phyloP scores from a whole-genome alignment of 2,113 vertebrate genomes.

The Oncorhynchus kisutch region DNA sequence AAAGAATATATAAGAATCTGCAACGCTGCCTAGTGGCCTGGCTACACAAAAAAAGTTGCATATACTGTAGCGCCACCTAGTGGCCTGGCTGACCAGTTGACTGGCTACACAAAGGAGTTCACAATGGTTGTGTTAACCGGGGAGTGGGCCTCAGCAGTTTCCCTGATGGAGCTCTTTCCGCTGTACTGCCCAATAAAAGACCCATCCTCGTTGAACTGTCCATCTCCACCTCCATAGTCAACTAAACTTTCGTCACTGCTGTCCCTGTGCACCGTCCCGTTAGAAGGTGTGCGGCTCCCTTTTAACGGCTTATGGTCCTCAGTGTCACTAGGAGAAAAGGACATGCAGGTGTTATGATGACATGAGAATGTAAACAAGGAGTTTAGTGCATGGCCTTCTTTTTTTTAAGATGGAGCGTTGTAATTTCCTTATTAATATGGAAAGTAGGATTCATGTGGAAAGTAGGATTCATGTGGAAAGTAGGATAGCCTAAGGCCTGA shows the following conservation, averaged over 20 bases:
- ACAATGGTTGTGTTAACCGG: slow-evolving; percentile 88
- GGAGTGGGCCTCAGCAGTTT: slow-evolving; percentile 89
- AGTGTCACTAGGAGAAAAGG: slow-evolving; percentile 87
- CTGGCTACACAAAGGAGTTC: slow-evolving; percentile 93
- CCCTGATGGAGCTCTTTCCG: slow-evolving; percentile 89
- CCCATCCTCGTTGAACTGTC: slow-evolving; percentile 98
- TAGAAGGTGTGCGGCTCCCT: slow-evolving; percentile 93
- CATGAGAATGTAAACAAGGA: slow-evolving; percentile 47
- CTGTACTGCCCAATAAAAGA: slow-evolving; percentile 99
- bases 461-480: neutral
- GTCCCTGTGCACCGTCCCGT: slow-evolving; percentile 94
- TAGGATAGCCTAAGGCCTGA: too few relatives aligned
- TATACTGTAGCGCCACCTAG: neutral
- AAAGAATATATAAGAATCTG: too few relatives aligned
- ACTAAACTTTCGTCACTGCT: slow-evolving; percentile 98
- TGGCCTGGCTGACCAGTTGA: slow-evolving; percentile 2
- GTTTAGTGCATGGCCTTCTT: slow-evolving; percentile 48
- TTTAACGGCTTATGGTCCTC: slow-evolving; percentile 98
- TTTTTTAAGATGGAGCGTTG: slow-evolving; percentile 65
- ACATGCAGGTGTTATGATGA: slow-evolving; percentile 74
- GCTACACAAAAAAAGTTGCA: too few relatives aligned
- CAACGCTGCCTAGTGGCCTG: neutral
- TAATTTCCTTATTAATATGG: neutral
- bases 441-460: neutral
- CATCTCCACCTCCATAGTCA: slow-evolving; percentile 96